Conservation (phyloP, 2,797 vertebrate species). For the Synanceia verrucosa region DNA sequence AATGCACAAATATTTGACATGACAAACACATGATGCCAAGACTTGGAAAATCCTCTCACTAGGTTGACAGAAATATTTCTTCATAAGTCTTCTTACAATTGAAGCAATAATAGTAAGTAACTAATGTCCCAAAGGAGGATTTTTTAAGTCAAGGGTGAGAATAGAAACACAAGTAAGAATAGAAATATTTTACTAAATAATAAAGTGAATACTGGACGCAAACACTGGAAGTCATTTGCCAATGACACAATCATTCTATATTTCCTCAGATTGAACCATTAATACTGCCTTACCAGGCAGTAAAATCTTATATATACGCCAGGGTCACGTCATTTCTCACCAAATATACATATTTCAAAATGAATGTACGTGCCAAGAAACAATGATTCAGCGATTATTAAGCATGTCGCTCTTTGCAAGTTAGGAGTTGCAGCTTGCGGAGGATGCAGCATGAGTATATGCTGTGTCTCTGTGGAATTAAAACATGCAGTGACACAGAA, state of each 20-base stretch:
- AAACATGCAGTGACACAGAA: constrained; percentile 64
- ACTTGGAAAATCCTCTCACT: constrained; percentile 75
- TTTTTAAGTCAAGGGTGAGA: constrained; percentile 70
- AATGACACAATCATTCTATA: constrained; percentile 63
- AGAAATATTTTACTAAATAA: constrained; percentile 54
- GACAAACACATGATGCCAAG: constrained; percentile 77
- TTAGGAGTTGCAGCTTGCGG: constrained; percentile 45
- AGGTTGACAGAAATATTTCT: neutral
- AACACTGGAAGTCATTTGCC: constrained; percentile 74
- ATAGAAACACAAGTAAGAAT: constrained; percentile 61
- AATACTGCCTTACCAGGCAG: constrained; percentile 17
- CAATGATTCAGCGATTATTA: constrained; percentile 2
- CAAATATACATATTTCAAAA: constrained; percentile 4
- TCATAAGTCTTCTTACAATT: neutral
- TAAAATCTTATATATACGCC: neutral
- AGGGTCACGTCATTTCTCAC: constrained; percentile 14
- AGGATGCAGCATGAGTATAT: constrained; percentile 54
- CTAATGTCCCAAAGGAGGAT: constrained; percentile 58
- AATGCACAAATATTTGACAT: constrained; percentile 80
- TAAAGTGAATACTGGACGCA: constrained; percentile 41
- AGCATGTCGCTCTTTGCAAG: constrained; percentile 33
- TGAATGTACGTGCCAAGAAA: constrained; percentile 5
- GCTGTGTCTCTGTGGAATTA: constrained; percentile 38
- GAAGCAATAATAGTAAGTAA: neutral
- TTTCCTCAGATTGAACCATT: constrained; percentile 21